A percentile compares a stretch with the other conserved stretches of the same genome.
Conservation (phyloP, 2,113 vertebrate species). For the Oryzias javanicus region DNA sequence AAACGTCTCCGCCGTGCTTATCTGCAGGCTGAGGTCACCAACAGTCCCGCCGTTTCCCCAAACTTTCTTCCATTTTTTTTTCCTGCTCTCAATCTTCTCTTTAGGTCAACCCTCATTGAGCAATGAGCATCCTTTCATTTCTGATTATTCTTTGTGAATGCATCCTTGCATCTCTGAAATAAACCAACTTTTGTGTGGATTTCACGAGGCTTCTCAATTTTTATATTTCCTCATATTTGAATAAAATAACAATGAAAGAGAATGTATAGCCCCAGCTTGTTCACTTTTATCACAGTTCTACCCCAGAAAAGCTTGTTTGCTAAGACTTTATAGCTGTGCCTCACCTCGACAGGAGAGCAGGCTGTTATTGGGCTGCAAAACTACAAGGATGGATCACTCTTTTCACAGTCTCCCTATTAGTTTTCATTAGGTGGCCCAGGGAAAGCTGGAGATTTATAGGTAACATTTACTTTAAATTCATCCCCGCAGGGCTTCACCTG, state of each 20-base stretch:
- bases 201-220: no score
- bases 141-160: no score
- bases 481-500: constrained; percentile 71
- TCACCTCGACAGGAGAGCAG: constrained; percentile 45
- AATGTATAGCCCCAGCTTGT: constrained; percentile 36
- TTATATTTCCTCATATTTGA: background rate
- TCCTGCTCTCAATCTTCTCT: constrained; percentile 7
- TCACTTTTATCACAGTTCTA: constrained; percentile 49
- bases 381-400: constrained; percentile 69
- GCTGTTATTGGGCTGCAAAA: constrained; percentile 53
- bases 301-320: constrained; percentile 44
- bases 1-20: constrained; percentile 59
- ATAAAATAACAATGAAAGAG: constrained; percentile 27
- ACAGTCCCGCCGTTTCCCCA: constrained; percentile 18
- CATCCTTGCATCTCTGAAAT: constrained; percentile 12
- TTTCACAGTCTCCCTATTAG: constrained; percentile 74
- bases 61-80: background rate
- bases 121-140: no score
- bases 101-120: constrained; percentile 5
- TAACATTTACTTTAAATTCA: constrained; percentile 76
- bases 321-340: constrained; percentile 51
- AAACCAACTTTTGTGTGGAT: constrained; percentile 1
- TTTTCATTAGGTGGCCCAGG: constrained; percentile 74
- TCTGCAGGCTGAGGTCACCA: constrained; percentile 68
- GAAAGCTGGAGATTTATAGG: constrained; percentile 76